phyloP scores from a whole-genome alignment of 37 sponge, comb jelly and placozoan genomes.

The Diacarnus erythraeanus region DNA sequence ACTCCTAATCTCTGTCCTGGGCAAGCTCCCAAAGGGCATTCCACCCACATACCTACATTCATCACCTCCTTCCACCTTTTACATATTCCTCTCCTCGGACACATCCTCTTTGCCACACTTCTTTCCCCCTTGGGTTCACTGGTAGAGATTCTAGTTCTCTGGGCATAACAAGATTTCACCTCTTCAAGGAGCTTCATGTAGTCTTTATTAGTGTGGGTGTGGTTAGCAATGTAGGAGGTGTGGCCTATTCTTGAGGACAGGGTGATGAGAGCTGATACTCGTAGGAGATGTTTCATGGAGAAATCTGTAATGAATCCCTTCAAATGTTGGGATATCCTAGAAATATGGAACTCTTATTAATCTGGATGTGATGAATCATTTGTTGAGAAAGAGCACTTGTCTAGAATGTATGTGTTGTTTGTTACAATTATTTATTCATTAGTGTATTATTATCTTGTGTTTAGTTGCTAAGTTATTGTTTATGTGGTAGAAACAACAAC shows the following conservation, averaged over 20 bases:
- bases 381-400: too few species aligned
- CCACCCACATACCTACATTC: background rate
- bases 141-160: background rate
- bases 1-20: background rate
- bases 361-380: too few species aligned
- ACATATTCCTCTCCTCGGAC: background rate
- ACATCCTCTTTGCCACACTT: background rate
- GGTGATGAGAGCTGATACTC: slow-evolving; percentile 19
- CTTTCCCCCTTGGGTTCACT: background rate
- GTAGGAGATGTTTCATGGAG: background rate
- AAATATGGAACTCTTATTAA: too few species aligned
- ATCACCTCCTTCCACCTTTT: background rate
- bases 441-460: too few species aligned
- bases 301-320: background rate
- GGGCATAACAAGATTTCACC: background rate
- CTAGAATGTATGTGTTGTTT: too few species aligned
- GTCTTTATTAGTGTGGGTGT: background rate
- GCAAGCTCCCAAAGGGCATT: slow-evolving; percentile 6
- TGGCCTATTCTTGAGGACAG: slow-evolving; percentile 11
- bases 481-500: too few species aligned
- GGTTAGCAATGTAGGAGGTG: slow-evolving; percentile 4
- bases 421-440: too few species aligned
- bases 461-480: too few species aligned
- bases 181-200: background rate
- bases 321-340: background rate